Evolutionary conservation across 2,113 vertebrate species (phyloP), one percentile per base, ranked within the genome.

Genomic region (Malaclemys terrapin): DNA sequence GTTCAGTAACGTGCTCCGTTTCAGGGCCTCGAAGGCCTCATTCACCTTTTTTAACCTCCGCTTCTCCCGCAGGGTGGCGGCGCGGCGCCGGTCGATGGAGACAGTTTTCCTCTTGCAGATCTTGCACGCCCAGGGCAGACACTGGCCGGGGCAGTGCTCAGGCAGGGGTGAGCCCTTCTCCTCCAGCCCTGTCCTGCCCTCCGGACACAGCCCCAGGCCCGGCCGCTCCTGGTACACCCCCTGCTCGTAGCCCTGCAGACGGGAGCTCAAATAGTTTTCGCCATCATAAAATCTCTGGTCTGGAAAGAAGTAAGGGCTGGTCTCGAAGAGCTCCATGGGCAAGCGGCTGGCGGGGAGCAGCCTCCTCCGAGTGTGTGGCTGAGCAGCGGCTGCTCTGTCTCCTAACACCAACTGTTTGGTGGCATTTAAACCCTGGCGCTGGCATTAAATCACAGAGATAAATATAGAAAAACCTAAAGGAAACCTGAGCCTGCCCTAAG

Each of bases 351-450:
- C 94, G 82, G 72, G 47, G 97, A 97, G 97, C 6, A 87, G 97
- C 92, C 98, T 98, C 98, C 98, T 78, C 25, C 6, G 95, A 94
- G 95, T 31, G 90, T 1, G 12, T 7, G 95, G 97, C 97, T 97
- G 97, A 96, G 98, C 98, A 98, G 98, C 98, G 98, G 98, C 99
- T 98, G 98, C 97, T 97, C 93, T 83, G 82, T 97, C 98, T 98
- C 97, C 97, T 97, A 97, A 94, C 98, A 52, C 98, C 99, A 99
- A 99, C 99, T 98, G 98, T 84, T 98, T 81, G 99, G 99, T 99
- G 99, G 99, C 99, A 99, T 99, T 99, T 99, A 99, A 99, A 99
- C 99, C 99, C 99, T 98, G 96, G 98, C 96, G 98, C 99, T 99
- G 99, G 99, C 99, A 99, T 99, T 99, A 99, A 99, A 99, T 99